Evolutionary conservation across 2,797 vertebrate species (phyloP).

Genomic region (Merluccius polli): DNA sequence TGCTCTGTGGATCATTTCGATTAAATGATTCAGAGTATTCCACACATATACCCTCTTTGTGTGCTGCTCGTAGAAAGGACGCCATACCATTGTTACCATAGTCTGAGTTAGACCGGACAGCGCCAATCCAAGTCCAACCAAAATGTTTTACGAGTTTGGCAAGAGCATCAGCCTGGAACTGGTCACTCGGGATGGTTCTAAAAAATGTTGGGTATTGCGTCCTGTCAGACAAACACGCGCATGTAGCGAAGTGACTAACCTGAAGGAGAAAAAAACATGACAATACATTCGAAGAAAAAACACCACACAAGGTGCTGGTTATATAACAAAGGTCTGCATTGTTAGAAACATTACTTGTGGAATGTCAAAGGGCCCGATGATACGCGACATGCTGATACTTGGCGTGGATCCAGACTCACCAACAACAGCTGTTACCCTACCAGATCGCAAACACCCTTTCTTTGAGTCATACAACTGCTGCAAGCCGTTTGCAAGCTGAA

Average conservation of each 20-base stretch:
- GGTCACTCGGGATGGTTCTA: constrained; percentile 72
- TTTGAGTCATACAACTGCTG: constrained; percentile 30
- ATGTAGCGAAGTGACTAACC: constrained; percentile 72
- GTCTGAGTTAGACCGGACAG: constrained; percentile 64
- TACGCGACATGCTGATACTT: constrained; percentile 62
- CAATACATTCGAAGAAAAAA: not conserved
- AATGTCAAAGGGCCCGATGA: constrained; percentile 56
- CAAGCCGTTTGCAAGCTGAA: constrained; percentile 50
- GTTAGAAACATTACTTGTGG: constrained; percentile 50
- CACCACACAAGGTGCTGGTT: not conserved
- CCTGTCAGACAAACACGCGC: constrained; percentile 71
- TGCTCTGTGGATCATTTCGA: constrained; percentile 48
- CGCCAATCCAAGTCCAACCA: constrained; percentile 74
- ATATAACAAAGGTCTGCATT: not conserved
- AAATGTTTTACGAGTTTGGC: constrained; percentile 67
- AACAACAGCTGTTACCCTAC: constrained; percentile 44
- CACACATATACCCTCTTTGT: constrained; percentile 59
- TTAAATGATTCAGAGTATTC: constrained; percentile 63
- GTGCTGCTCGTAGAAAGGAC: constrained; percentile 55
- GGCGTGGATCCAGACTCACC: constrained; percentile 65
- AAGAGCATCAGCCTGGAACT: constrained; percentile 63
- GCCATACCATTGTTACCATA: constrained; percentile 71
- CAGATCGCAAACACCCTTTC: constrained; percentile 32
- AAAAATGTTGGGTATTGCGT: constrained; percentile 67
- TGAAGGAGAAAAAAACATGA: constrained; percentile 23